Evolutionary conservation across 92 coral and sea anemone species (phyloP), one percentile per base, ranked within the genome.

Genomic region (Heteractis magnifica): DNA sequence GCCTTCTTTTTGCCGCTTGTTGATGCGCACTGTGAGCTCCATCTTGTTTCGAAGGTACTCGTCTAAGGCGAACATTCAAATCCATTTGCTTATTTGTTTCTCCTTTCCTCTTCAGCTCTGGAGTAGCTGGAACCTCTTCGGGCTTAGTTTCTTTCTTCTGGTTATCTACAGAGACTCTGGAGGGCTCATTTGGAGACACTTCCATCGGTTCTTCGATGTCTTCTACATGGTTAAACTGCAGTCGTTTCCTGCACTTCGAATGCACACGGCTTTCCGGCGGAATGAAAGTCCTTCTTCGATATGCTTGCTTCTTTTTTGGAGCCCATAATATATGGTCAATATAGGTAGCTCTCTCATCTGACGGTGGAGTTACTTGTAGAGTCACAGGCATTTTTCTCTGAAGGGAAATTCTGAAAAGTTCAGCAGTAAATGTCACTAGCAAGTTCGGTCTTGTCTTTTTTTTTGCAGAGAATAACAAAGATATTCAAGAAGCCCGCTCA

Each of bases 241-340:
- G 81, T 74, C 93, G 88, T 83, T 90, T 90, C 81, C 93, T 80
- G 51, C 86, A 86, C 86, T 84, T 90, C 86, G 93, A 86, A 86
- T 90, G 90, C 12, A 84, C 81, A 18, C 81, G 49, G 60, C 70
- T 76, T 74, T 74, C 79, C 10, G 79, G 55, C 44, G 79, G 86
- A 82, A 82, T 74, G 19, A 73, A 56, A 82, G 55, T 82, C 50
- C 86, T 82, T 75, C 75, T 90, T 65, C 93, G 90, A 80, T 65
- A 85, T 70, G 50, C 71, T 60, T 88, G 90, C 93, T 90, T 90
- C 88, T 90, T 90, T 71, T 87, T 90, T 53, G 93, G 93, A 49
- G 93, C 93, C 93, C 93, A 90, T 52, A 90, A 72, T 21, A 90
- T 87, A 34, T 81, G 88, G 51, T 84, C 72, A 8, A 85, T 10